phyloP scores from a whole-genome alignment of 2,797 vertebrate species.

The Dermochelys coriacea region DNA sequence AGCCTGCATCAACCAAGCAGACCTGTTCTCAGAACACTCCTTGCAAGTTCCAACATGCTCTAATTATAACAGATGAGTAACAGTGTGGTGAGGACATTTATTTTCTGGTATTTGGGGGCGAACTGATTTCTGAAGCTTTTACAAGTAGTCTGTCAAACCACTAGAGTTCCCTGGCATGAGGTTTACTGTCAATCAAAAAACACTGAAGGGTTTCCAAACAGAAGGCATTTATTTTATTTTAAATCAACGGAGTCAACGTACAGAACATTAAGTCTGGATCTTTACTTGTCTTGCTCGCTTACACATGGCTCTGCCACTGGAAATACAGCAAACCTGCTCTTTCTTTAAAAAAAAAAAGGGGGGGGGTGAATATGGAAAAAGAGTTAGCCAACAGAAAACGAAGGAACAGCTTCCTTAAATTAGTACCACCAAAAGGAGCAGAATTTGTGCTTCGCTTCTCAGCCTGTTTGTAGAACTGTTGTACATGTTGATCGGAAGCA shows the following conservation, averaged over 20 bases:
- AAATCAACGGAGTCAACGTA: not conserved
- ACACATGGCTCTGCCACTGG: not conserved
- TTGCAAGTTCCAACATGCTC: constrained; percentile 30
- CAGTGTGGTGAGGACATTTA: not conserved
- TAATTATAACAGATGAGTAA: constrained; percentile 57
- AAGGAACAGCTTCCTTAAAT: not conserved
- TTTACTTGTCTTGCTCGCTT: not conserved
- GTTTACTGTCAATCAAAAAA: not conserved
- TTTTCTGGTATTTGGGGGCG: not conserved
- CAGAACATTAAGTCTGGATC: not conserved
- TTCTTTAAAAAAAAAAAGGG: too few species aligned
- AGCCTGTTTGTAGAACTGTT: not conserved
- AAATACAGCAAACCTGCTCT: not conserved
- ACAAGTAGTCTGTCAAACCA: not conserved
- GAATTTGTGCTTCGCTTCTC: not conserved
- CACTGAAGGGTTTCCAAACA: not conserved
- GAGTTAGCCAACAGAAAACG: not conserved
- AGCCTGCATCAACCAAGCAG: not conserved
- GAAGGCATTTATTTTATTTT: not conserved
- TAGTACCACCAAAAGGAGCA: not conserved
- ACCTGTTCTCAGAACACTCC: not conserved
- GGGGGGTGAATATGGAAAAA: not conserved
- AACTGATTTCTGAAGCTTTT: not conserved
- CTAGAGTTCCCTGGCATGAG: not conserved
- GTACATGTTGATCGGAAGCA: not conserved